Conservation (phyloP, 1,140 invertebrate genomes). For the Eriocheir sinensis region DNA sequence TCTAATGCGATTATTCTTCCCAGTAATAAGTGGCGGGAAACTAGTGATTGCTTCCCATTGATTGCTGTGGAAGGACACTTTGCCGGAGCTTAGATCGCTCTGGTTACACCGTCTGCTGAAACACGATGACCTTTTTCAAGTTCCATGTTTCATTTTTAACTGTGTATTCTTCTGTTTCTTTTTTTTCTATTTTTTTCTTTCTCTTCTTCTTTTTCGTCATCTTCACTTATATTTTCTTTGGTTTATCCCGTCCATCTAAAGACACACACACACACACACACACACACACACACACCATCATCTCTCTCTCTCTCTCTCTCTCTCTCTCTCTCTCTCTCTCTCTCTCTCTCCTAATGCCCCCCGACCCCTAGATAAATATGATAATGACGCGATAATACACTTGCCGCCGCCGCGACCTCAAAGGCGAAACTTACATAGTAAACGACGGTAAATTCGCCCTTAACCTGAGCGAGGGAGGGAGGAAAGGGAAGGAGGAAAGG, state of each 20-base stretch:
- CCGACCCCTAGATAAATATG: not conserved
- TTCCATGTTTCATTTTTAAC: too few relatives aligned
- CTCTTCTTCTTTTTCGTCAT: too few relatives aligned
- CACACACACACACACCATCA: not conserved
- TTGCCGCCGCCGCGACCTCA: not conserved
- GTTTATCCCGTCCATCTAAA: too few relatives aligned
- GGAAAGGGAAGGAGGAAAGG: not conserved
- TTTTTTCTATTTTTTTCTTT: too few relatives aligned
- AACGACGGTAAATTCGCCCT: not conserved
- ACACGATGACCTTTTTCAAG: too few relatives aligned
- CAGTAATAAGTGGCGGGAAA: slow-evolving; percentile 9
- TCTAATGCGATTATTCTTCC: slow-evolving; percentile 66
- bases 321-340: not conserved
- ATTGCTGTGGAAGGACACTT: too few relatives aligned
- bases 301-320: too few relatives aligned
- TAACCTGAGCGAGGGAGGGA: not conserved
- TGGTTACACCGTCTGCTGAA: too few relatives aligned
- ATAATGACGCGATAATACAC: not conserved
- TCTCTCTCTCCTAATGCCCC: not conserved
- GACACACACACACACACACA: not conserved
- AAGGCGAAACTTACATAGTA: not conserved
- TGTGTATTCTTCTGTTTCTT: too few relatives aligned
- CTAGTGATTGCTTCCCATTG: not conserved
- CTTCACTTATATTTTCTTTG: too few relatives aligned
- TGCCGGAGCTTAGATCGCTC: too few relatives aligned